Evolutionary conservation across 2,888 invertebrate species (phyloP).

Genomic region (Pelosia muscerda): DNA sequence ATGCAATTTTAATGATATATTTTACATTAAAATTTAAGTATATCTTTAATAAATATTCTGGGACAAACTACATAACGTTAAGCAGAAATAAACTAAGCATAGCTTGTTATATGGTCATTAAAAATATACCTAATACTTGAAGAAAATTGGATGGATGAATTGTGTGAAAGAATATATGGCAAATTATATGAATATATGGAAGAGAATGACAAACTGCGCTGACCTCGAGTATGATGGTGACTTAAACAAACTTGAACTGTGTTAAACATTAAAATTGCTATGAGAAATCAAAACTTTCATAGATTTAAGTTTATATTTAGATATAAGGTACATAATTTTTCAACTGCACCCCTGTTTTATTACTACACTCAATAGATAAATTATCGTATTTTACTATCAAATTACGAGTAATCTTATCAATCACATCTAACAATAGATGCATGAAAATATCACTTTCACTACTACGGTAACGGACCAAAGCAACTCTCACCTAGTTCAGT

Average conservation of each 20-base stretch:
- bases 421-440: not conserved
- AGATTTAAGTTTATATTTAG: not conserved
- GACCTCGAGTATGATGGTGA: too few relatives aligned
- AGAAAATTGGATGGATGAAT: too few relatives aligned
- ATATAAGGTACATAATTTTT: not conserved
- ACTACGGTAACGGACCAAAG: not conserved
- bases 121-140: not conserved
- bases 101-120: not conserved
- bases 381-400: not conserved
- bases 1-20: not conserved
- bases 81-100: not conserved
- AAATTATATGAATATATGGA: too few relatives aligned
- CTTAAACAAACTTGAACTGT: not conserved
- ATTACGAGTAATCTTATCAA: not conserved
- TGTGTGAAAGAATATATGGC: too few relatives aligned
- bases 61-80: too few relatives aligned
- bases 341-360: not conserved
- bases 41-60: too few relatives aligned
- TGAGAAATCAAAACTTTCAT: not conserved
- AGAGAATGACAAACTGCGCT: too few relatives aligned
- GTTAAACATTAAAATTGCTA: not conserved
- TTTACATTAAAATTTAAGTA: too few relatives aligned
- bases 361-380: not conserved
- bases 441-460: not conserved
- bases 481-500: constrained; percentile 26